These are phyloP conservation scores for Seriola dumerili DNA, from an alignment of 2,113 vertebrate genomes.

Conservation along the genomic window DNA sequence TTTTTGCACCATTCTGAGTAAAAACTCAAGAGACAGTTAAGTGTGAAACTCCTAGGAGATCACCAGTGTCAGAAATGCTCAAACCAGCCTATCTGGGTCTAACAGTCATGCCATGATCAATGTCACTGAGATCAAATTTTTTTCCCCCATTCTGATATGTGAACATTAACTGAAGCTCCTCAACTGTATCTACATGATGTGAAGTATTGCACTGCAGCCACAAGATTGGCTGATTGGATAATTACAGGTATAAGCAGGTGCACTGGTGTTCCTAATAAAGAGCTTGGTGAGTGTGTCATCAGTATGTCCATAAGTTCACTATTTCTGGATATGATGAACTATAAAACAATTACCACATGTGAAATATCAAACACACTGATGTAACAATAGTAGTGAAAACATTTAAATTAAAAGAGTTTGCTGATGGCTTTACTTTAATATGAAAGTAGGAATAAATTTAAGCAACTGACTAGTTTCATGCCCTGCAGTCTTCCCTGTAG, in stretches of 20 bases:
- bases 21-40: background rate
- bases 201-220: background rate
- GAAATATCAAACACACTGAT: too few species aligned
- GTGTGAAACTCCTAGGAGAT: background rate
- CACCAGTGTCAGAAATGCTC: background rate
- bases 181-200: background rate
- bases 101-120: too few species aligned
- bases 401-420: background rate
- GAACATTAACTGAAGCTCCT: background rate
- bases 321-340: too few species aligned
- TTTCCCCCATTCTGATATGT: background rate
- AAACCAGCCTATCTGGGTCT: too few species aligned
- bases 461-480: background rate
- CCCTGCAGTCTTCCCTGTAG: background rate
- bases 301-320: too few species aligned
- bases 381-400: too few species aligned
- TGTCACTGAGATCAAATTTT: too few species aligned
- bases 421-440: conserved; percentile 19
- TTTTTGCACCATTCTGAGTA: background rate
- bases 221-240: background rate
- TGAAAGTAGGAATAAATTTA: background rate
- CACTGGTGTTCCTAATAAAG: too few species aligned
- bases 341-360: too few species aligned
- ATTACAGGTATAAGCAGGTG: background rate
- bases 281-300: background rate